Base-by-base conservation (phyloP, 2,888 invertebrate genomes). In the Xanthorhoe designata region DNA sequence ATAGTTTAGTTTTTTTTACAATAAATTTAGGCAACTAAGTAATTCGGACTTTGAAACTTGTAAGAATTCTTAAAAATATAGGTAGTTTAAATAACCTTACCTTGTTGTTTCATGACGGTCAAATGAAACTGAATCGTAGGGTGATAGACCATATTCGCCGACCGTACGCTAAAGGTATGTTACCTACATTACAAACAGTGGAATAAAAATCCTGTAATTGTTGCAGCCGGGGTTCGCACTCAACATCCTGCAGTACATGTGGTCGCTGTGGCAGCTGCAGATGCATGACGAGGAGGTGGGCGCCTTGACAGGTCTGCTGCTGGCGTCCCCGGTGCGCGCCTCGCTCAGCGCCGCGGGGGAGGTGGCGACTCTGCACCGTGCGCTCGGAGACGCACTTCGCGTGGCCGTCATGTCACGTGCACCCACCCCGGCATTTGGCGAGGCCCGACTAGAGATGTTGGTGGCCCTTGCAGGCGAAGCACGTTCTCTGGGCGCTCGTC, bases 231-330 rank as follows among this genome's bases (percentile, higher is more conserved):
- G 97, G 72, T 98, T 99, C 86, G 96, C 97, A 18, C 94, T 95
- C 53, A 95, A 96, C n/a, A 89, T 98, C 85, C 95, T 98, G 90
- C 96, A 96, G 79, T 97, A 98, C 88, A 95, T 97, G 67, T 96
- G 94, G 84, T 95, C 95, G 58, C 93, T 98, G 81, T 96, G 96
- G 75, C 94, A 95, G 68, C 94, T 98, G 79, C 95, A 96, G 68
- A 91, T 98, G 82, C 96, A 96, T 78, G 99, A 99, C 82, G 96
- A 98, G 38, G 99, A 99, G 92, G 94, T 98, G 78, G 98, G 98
- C 0, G 94, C 99, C 66, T 97, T 97, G 90, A 97, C 97, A 8
- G 98, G 97, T 32, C 96, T 97, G 59, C 96, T 98, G 62, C 94
- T 99, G 73, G 94, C 98, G 69, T 96, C 96, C 72, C 95, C 97